Base-by-base conservation (phyloP, 2,797 vertebrate species). In the Lateolabrax maculatus region DNA sequence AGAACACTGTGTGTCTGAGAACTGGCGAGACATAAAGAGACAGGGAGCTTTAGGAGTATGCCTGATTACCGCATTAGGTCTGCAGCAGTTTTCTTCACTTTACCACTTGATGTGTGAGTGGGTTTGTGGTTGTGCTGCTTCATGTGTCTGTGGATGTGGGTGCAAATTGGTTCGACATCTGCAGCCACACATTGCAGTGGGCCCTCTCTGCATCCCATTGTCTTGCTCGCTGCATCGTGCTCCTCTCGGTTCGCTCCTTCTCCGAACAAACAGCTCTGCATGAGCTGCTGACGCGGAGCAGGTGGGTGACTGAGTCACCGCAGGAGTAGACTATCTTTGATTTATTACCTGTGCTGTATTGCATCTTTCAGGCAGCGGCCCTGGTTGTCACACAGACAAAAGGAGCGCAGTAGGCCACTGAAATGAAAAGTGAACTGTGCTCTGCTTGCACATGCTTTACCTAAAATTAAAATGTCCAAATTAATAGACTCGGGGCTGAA, bases 341-440 rank as follows among this genome's bases (percentile, higher is more conserved):
- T 93, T 87, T 90, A 91, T 91, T 58, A 75, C 69, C 71, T 87
- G 82, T 12, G 51, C 87, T 57, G 52, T 78, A 58, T 57, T 89
- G 89, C 84, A 76, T 79, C 71, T 71, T 81, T 91, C 43, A 34
- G 36, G 66, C 57, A 11, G 86, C 84, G 80, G 71, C 71, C 13
- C 51, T 34, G 1, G 37, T 68, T 58, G 27, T 39, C n/a, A 29
- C 39, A 44, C 39, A 56, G 61, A 80, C 64, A 75, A 63, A 83
- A 71, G 36, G 66, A 76, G 73, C 80, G 77, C 71, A 65, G 72
- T 67, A 44, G 83, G 79, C 57, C 81, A 52, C 36, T 74, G 64
- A 83, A 76, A 62, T 55, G 71, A 36, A 71, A 2, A 0, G 23
- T 69, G 19, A 76, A 77, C 46, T 66, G 63, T 25, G 34, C 41